Percentiles rank a stretch among this genome's conserved stretches.
Conservation (phyloP, 2,797 vertebrate species). For the Siniperca obscura region DNA sequence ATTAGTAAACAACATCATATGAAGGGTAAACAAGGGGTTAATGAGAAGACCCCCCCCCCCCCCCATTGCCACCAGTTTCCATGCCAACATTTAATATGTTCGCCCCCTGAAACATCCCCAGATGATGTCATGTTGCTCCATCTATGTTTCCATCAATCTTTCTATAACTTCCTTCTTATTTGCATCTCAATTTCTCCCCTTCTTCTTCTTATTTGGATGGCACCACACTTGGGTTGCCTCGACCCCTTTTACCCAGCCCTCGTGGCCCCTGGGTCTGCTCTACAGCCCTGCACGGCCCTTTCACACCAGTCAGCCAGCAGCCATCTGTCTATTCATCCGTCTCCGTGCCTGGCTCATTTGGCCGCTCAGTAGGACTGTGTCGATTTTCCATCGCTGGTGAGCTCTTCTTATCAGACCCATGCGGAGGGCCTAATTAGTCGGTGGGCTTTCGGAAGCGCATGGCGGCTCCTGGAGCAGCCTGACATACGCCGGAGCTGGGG, state of each 20-base stretch:
- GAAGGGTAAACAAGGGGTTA: slow-evolving; percentile 77
- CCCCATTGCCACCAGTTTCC: slow-evolving; percentile 40
- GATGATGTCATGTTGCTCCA: slow-evolving; percentile 57
- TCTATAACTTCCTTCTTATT: slow-evolving; percentile 57
- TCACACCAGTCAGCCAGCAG: slow-evolving; percentile 81
- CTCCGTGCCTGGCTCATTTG: slow-evolving; percentile 83
- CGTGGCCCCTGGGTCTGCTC: slow-evolving; percentile 70
- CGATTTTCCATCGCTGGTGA: slow-evolving; percentile 71
- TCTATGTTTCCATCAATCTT: slow-evolving; percentile 33
- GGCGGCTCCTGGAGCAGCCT: slow-evolving; percentile 69
- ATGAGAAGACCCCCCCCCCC: slow-evolving; percentile 66
- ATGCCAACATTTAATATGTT: slow-evolving; percentile 38
- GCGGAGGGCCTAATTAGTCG: slow-evolving; percentile 84
- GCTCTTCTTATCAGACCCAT: slow-evolving; percentile 80
- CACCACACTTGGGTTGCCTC: slow-evolving; percentile 45
- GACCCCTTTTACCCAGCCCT: slow-evolving; percentile 64
- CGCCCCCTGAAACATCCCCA: slow-evolving; percentile 52
- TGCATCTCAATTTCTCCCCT: slow-evolving; percentile 52
- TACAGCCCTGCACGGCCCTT: slow-evolving; percentile 66
- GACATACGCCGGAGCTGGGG: slow-evolving; percentile 74
- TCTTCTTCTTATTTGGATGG: slow-evolving; percentile 53
- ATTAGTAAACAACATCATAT: slow-evolving; percentile 65
- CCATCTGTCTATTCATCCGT: slow-evolving; percentile 83
- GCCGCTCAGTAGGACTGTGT: slow-evolving; percentile 83
- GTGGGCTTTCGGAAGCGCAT: slow-evolving; percentile 75